A percentile compares a stretch with the other conserved stretches of the same genome.
Conservation (phyloP, 2,797 vertebrate species). For the Mus spretus region DNA sequence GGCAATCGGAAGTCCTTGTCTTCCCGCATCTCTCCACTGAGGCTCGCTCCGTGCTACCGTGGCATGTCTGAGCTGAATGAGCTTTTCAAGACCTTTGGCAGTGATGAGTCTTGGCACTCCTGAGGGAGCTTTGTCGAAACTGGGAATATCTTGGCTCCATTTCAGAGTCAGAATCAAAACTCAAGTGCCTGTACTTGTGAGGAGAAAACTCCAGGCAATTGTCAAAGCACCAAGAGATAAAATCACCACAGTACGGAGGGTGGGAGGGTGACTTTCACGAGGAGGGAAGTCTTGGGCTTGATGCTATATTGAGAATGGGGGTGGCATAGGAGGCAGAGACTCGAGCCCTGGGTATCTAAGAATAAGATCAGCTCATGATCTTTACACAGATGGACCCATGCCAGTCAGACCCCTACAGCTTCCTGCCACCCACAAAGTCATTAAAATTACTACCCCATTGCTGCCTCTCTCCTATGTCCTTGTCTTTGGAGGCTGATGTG, state of each 20-base stretch:
- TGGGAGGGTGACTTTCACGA: background rate
- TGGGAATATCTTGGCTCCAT: background rate
- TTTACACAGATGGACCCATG: background rate
- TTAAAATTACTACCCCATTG: background rate
- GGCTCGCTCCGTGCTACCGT: background rate
- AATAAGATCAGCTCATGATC: background rate
- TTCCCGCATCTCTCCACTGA: background rate
- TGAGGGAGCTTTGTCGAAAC: background rate
- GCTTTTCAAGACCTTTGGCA: background rate
- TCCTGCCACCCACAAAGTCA: background rate
- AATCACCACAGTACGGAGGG: background rate
- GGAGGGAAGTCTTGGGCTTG: background rate
- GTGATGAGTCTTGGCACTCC: background rate
- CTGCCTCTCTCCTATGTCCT: background rate
- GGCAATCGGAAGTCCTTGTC: fast-evolving
- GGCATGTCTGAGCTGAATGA: background rate
- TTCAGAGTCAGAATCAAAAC: constrained; percentile 13
- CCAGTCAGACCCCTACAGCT: background rate
- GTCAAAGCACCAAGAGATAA: background rate
- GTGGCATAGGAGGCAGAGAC: fast-evolving
- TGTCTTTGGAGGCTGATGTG: background rate
- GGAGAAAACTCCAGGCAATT: background rate
- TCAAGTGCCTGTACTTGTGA: background rate
- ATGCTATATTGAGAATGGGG: background rate
- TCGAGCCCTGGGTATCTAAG: background rate